These are phyloP conservation scores for Panonychus citri DNA, from an alignment of 1,140 invertebrate species.

Conservation along the genomic window DNA sequence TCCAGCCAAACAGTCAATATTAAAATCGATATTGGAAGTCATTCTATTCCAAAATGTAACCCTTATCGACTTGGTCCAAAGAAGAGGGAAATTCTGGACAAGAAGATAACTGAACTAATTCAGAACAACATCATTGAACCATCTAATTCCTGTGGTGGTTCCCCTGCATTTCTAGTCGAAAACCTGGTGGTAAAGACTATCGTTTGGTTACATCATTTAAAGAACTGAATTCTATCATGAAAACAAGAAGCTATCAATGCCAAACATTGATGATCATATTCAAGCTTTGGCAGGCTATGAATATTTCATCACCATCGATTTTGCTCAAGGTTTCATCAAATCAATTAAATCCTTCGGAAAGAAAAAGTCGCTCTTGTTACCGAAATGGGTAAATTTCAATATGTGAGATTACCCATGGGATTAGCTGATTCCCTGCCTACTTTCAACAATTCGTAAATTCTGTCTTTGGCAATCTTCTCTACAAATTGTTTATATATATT, in stretches of 20 bases:
- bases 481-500: background rate
- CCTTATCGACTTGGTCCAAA: too few species aligned
- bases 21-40: too few species aligned
- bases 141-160: background rate
- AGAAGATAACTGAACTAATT: background rate
- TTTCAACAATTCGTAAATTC: constrained; percentile 21
- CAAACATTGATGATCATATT: background rate
- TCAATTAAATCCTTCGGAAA: background rate
- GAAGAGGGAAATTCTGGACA: too few species aligned
- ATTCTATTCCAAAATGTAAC: too few species aligned
- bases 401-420: constrained; percentile 10
- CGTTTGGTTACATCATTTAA: background rate
- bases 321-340: background rate
- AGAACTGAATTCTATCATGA: background rate
- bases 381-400: constrained; percentile 14
- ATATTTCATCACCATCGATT: background rate
- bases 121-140: background rate
- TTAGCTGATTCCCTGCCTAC: constrained; percentile 7
- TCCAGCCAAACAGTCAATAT: too few species aligned
- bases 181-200: background rate
- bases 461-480: background rate
- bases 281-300: background rate
- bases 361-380: constrained; percentile 19
- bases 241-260: background rate
- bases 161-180: background rate